These are phyloP conservation scores for Oscheius sp. DNA, from an alignment of 1,140 invertebrate genomes.

Conservation along the genomic window DNA sequence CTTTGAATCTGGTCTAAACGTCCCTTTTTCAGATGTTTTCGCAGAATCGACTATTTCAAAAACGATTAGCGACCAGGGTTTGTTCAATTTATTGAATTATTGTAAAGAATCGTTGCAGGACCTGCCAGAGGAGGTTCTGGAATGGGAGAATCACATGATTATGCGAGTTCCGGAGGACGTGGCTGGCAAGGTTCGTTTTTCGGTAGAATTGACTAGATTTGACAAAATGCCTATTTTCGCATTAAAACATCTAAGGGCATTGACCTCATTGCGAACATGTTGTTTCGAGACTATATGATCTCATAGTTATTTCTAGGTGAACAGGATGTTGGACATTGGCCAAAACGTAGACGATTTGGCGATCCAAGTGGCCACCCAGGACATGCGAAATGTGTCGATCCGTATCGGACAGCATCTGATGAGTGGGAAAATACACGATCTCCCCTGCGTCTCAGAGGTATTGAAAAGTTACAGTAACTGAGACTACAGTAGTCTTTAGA, in stretches of 20 bases:
- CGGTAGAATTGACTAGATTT: too few relatives aligned
- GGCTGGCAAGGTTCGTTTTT: slow-evolving; percentile 29
- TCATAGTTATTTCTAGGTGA: slow-evolving; percentile 14
- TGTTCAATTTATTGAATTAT: not conserved
- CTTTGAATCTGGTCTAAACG: too few relatives aligned
- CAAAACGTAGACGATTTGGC: slow-evolving; percentile 12
- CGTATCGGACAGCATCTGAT: slow-evolving; percentile 44
- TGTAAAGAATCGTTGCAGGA: slow-evolving; percentile 3
- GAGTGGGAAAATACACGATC: slow-evolving; percentile 50
- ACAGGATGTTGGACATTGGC: not conserved
- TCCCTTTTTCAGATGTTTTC: too few relatives aligned
- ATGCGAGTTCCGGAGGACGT: slow-evolving; percentile 53
- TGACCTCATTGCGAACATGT: too few relatives aligned
- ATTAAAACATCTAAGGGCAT: too few relatives aligned
- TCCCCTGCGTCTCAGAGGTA: slow-evolving; percentile 57
- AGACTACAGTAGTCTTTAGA: slow-evolving; percentile 37
- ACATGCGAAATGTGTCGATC: slow-evolving; percentile 47
- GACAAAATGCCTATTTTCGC: too few relatives aligned
- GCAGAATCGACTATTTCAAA: too few relatives aligned
- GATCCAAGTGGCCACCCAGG: slow-evolving; percentile 16
- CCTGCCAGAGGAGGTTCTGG: slow-evolving; percentile 34
- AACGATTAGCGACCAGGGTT: too few relatives aligned
- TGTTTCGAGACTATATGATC: not conserved
- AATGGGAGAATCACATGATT: slow-evolving; percentile 58
- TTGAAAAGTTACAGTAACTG: not conserved